phyloP scores from a whole-genome alignment of 2,888 invertebrate species.

The Xestia rhomboidea region DNA sequence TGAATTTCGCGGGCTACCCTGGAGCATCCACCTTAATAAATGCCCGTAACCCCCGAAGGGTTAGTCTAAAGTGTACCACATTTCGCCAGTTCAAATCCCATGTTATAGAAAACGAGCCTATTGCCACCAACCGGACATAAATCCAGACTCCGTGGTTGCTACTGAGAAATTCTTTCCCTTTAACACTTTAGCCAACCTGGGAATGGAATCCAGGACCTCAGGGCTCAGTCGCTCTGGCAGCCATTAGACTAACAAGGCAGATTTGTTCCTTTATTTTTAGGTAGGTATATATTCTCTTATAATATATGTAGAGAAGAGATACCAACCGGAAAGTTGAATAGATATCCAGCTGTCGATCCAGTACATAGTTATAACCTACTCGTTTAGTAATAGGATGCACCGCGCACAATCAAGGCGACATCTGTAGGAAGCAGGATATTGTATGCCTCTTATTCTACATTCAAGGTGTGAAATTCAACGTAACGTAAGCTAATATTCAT shows the following conservation, averaged over 20 bases:
- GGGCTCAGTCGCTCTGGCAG: not conserved
- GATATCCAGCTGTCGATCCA: conserved; percentile 7
- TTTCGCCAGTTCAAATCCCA: not conserved
- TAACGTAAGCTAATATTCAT: not conserved
- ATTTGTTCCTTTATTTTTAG: not conserved
- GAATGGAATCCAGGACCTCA: too few relatives aligned
- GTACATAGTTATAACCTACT: not conserved
- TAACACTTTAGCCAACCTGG: not conserved
- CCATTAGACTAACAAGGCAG: not conserved
- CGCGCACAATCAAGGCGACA: conserved; percentile 14
- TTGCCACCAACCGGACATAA: not conserved
- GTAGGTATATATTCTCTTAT: not conserved
- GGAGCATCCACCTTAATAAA: too few relatives aligned
- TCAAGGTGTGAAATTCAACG: not conserved
- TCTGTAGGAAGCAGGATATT: conserved; percentile 37
- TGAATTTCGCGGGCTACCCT: too few relatives aligned
- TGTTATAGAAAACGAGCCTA: not conserved
- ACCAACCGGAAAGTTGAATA: conserved; percentile 5
- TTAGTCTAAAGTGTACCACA: not conserved
- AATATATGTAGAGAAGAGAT: not conserved
- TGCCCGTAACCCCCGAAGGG: not conserved
- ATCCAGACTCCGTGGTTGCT: not conserved
- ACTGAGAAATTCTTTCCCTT: not conserved
- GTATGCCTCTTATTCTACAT: conserved; percentile 6
- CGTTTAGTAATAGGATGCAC: conserved; percentile 10